Evolutionary conservation across 2,888 invertebrate species (phyloP).

Genomic region (Euclidia mi): DNA sequence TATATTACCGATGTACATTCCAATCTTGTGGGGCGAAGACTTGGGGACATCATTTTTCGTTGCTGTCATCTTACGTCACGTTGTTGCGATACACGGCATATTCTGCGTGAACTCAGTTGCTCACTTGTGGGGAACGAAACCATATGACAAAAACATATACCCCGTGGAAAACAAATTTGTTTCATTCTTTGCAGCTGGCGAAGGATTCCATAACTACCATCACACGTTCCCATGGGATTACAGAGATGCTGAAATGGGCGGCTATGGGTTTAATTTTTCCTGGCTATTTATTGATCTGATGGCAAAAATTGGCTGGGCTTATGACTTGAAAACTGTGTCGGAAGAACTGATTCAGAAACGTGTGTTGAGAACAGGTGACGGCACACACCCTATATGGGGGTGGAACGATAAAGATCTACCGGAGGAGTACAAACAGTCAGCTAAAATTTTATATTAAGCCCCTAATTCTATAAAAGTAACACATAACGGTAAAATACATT

Average conservation of each 20-base stretch:
- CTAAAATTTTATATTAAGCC: not conserved
- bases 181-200: slow-evolving; percentile 53
- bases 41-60: slow-evolving; percentile 4
- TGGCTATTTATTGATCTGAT: slow-evolving; percentile 53
- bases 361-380: not conserved
- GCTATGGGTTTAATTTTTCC: slow-evolving; percentile 37
- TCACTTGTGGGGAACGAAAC: slow-evolving; percentile 84
- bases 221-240: slow-evolving; percentile 70
- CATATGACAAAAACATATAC: slow-evolving; percentile 75
- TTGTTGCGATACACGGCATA: slow-evolving; percentile 25
- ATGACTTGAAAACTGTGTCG: slow-evolving; percentile 49
- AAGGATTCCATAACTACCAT: slow-evolving; percentile 72
- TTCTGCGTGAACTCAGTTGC: slow-evolving; percentile 92
- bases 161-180: slow-evolving; percentile 57
- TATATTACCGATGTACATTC: not conserved
- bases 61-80: not conserved
- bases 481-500: too few species aligned
- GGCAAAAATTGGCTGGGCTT: slow-evolving; percentile 53
- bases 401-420: not conserved
- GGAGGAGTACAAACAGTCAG: not conserved
- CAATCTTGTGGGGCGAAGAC: slow-evolving; percentile 1
- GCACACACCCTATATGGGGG: slow-evolving; percentile 2
- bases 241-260: slow-evolving; percentile 55
- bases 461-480: too few species aligned
- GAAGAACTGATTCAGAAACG: slow-evolving; percentile 18